Percentiles rank a stretch among this genome's conserved stretches.
These are phyloP conservation scores for Spatulosminthurus flaviceps DNA, from an alignment of 2,888 invertebrate genomes.

Conservation along the genomic window DNA sequence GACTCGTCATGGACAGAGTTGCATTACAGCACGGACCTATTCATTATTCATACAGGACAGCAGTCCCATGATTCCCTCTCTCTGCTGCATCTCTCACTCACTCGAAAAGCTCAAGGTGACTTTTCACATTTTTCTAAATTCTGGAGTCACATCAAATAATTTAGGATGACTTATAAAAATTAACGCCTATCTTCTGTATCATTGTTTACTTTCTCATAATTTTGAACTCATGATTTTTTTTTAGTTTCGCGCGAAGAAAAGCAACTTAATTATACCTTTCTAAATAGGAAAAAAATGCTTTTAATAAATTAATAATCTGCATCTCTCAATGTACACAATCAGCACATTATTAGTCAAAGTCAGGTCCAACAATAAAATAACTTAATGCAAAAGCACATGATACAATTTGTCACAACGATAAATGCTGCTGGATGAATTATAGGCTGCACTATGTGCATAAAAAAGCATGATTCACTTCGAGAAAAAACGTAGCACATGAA, in stretches of 20 bases:
- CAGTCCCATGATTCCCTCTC: constrained; percentile 4
- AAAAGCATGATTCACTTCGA: too few relatives aligned
- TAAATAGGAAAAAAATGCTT: too few relatives aligned
- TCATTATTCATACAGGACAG: neutral
- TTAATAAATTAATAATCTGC: too few relatives aligned
- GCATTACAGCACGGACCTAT: neutral
- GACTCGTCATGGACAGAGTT: neutral
- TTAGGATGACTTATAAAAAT: constrained; percentile 9
- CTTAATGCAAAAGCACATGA: too few relatives aligned
- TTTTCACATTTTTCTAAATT: constrained; percentile 7
- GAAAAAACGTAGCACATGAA: neutral
- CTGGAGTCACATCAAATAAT: neutral
- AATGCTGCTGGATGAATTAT: too few relatives aligned
- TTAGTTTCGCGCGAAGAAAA: neutral
- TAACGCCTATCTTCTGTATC: neutral
- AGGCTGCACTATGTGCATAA: too few relatives aligned
- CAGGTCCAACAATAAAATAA: too few relatives aligned
- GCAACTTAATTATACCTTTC: neutral
- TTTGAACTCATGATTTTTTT: neutral
- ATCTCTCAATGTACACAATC: too few relatives aligned
- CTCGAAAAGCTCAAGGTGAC: constrained; percentile 2
- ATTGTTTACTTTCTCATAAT: constrained; percentile 3
- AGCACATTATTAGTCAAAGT: too few relatives aligned
- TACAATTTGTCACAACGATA: too few relatives aligned
- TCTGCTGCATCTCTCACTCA: neutral